Evolutionary conservation across 1,140 invertebrate genomes (phyloP).

Genomic region (Olivierus martensii): DNA sequence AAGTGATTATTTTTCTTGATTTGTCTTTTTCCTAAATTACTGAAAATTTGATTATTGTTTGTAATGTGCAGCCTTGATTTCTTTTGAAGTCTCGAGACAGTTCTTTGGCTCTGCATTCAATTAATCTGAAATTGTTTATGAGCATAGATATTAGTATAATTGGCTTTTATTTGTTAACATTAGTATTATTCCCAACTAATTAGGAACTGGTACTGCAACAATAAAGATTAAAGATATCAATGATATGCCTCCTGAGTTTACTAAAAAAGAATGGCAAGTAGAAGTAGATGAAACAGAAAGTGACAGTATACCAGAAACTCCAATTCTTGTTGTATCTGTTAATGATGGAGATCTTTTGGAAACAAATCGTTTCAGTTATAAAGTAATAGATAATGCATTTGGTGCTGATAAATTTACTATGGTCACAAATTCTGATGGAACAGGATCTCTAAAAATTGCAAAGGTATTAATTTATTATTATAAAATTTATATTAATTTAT

Average conservation of each 20-base stretch:
- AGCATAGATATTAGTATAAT: too few species aligned
- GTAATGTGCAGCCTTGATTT: too few species aligned
- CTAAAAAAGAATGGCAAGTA: slow-evolving; percentile 90
- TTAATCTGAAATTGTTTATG: too few species aligned
- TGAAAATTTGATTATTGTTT: too few species aligned
- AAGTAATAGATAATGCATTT: slow-evolving; percentile 84
- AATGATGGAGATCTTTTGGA: slow-evolving; percentile 75
- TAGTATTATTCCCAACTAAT: too few species aligned
- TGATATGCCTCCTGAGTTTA: slow-evolving; percentile 82
- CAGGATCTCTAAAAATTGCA: slow-evolving; percentile 86
- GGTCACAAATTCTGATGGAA: slow-evolving; percentile 90
- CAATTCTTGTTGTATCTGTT: slow-evolving; percentile 84
- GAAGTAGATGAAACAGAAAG: slow-evolving; percentile 96
- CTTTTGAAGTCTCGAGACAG: too few species aligned
- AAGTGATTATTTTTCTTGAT: too few species aligned
- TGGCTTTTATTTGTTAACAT: too few species aligned
- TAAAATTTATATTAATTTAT: too few species aligned
- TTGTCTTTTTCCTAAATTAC: too few species aligned
- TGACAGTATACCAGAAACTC: slow-evolving; percentile 79
- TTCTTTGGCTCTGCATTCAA: too few species aligned
- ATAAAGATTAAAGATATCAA: slow-evolving; percentile 27
- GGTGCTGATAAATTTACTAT: slow-evolving; percentile 94
- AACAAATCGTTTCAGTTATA: slow-evolving; percentile 93
- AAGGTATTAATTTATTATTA: slow-evolving; percentile 48
- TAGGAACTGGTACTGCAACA: slow-evolving; percentile 36